A percentile compares a stretch with the other conserved stretches of the same genome.
phyloP scores from a whole-genome alignment of 2,113 vertebrate genomes.

The Thamnophis sirtalis region DNA sequence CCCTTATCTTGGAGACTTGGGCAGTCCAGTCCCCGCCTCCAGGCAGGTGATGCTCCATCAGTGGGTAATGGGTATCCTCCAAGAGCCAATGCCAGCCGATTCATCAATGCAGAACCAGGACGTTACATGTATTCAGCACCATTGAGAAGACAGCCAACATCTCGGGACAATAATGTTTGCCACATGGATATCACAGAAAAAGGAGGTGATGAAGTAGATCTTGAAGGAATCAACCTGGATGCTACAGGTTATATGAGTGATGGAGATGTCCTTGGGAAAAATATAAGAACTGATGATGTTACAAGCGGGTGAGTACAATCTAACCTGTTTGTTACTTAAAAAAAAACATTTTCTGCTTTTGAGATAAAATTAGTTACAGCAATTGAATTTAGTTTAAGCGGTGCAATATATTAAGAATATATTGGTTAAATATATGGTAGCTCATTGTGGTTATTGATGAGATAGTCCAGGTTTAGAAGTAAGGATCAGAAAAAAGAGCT shows the following conservation, averaged over 20 bases:
- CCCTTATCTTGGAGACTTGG: constrained; percentile 91
- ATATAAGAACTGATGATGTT: constrained; percentile 85
- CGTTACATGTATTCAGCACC: constrained; percentile 85
- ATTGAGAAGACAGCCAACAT: constrained; percentile 81
- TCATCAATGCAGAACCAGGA: constrained; percentile 63
- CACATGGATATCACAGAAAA: constrained; percentile 80
- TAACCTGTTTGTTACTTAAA: not conserved
- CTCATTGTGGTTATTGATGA: not conserved
- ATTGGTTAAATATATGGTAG: not conserved
- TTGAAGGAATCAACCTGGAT: constrained; percentile 82
- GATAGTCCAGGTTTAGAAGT: not conserved
- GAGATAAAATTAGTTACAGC: not conserved
- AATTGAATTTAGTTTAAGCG: not conserved
- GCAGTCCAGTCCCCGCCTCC: constrained; percentile 92
- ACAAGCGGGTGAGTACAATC: constrained; percentile 84
- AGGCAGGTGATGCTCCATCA: constrained; percentile 92
- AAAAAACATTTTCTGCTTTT: not conserved
- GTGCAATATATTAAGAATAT: not conserved
- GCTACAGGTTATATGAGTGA: constrained; percentile 96
- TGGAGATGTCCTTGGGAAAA: constrained; percentile 92
- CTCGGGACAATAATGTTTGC: constrained; percentile 76
- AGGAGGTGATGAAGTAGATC: constrained; percentile 74
- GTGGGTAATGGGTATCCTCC: constrained; percentile 84
- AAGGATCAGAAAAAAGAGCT: not conserved
- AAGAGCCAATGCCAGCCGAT: constrained; percentile 74